These are phyloP conservation scores for Brachionichthys hirsutus DNA, from an alignment of 2,113 vertebrate species.

Conservation along the genomic window DNA sequence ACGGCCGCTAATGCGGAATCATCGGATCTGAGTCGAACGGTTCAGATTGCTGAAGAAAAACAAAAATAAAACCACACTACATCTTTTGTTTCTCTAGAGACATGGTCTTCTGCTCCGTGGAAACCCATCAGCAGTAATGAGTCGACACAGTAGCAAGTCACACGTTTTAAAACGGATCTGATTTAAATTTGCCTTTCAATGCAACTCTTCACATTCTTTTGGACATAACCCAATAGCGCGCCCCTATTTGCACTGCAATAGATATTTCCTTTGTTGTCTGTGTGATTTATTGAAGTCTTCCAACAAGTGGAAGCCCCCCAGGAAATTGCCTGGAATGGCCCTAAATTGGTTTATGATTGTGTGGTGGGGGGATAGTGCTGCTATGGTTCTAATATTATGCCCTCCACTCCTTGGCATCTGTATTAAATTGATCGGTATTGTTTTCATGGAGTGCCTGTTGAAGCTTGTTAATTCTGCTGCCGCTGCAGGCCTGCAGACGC, in stretches of 20 bases:
- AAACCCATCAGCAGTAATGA: conserved; percentile 58
- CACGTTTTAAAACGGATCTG: conserved; percentile 49
- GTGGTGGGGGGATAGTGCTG: conserved; percentile 72
- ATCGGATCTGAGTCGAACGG: conserved; percentile 26
- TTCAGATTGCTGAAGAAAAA: conserved; percentile 6
- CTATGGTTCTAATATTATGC: conserved; percentile 79
- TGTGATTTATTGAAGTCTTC: conserved; percentile 84
- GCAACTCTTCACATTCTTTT: conserved; percentile 46
- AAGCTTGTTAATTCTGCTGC: conserved; percentile 73
- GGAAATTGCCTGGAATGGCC: conserved; percentile 84
- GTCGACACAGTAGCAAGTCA: conserved; percentile 10
- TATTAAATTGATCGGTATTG: conserved; percentile 82
- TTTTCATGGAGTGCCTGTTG: conserved; percentile 74
- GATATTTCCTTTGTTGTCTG: conserved; percentile 81
- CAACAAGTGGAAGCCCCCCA: conserved; percentile 79
- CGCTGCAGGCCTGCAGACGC: conserved; percentile 52
- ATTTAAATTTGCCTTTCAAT: conserved; percentile 67
- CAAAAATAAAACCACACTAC: conserved; percentile 13
- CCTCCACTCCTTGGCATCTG: conserved; percentile 75
- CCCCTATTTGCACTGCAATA: conserved; percentile 77
- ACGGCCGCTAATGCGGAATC: conserved; percentile 22
- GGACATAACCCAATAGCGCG: conserved; percentile 72
- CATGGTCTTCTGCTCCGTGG: conserved; percentile 26
- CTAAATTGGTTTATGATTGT: conserved; percentile 86
- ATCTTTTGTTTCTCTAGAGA: conserved; percentile 28